A percentile compares a stretch with the other conserved stretches of the same genome.
These are phyloP conservation scores for Crossocerus cetratus DNA, from an alignment of 2,888 invertebrate genomes.

Conservation along the genomic window DNA sequence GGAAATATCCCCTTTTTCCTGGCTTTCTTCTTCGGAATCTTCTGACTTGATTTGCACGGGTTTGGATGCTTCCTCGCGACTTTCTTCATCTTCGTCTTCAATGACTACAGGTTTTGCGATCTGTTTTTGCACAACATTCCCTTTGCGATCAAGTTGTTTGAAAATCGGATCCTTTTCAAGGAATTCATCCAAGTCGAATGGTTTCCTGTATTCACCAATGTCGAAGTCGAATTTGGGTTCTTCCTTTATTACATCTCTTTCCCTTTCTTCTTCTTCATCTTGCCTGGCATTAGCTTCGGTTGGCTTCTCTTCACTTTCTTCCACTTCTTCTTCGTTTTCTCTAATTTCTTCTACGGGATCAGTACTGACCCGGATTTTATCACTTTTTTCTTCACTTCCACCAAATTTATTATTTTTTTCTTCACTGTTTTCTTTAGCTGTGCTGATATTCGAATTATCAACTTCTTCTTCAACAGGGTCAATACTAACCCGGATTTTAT, in stretches of 20 bases:
- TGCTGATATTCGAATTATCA: neutral
- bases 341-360: neutral
- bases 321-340: too few relatives aligned
- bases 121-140: too few relatives aligned
- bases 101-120: neutral
- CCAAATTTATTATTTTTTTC: neutral
- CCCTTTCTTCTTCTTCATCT: too few relatives aligned
- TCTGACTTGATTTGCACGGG: too few relatives aligned
- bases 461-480: neutral
- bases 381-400: conserved; percentile 9
- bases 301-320: too few relatives aligned
- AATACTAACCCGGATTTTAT: neutral
- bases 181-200: conserved; percentile 63
- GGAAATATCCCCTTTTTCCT: neutral
- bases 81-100: neutral
- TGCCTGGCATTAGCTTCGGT: too few relatives aligned
- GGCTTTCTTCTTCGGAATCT: too few relatives aligned
- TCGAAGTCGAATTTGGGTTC: conserved; percentile 51
- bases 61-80: neutral
- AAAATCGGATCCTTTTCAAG: conserved; percentile 53
- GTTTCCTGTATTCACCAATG: conserved; percentile 60
- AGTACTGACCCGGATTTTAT: conserved; percentile 20
- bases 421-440: too few relatives aligned
- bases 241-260: too few relatives aligned
- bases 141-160: conserved; percentile 31